Percentiles rank a stretch among this genome's conserved stretches.
Evolutionary conservation across 2,888 invertebrate species (phyloP).

Genomic region (Synanthedon tipuliformis): DNA sequence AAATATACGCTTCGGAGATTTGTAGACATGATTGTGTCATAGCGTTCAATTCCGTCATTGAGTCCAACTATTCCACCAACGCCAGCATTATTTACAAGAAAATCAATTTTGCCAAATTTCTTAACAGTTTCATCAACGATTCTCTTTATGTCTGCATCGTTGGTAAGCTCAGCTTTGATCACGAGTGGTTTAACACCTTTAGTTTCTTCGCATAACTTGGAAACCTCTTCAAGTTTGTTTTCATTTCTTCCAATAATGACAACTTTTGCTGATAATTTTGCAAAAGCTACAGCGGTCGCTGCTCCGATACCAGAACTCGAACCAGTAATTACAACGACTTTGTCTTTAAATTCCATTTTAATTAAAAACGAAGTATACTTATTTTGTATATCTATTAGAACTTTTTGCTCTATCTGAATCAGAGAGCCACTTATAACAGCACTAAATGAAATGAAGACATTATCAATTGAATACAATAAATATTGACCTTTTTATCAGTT

Average conservation of each 20-base stretch:
- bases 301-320: slow-evolving; percentile 55
- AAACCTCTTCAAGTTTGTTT: slow-evolving; percentile 32
- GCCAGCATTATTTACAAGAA: slow-evolving; percentile 79
- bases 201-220: slow-evolving; percentile 28
- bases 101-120: slow-evolving; percentile 61
- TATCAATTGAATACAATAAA: no score
- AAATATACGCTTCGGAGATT: slow-evolving; percentile 79
- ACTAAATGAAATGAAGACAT: no score
- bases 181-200: slow-evolving; percentile 29
- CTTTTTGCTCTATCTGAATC: no score
- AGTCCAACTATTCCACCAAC: slow-evolving; percentile 3
- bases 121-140: slow-evolving; percentile 34
- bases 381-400: no score
- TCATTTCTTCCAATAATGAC: slow-evolving; percentile 38
- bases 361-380: no score
- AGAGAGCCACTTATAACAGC: no score
- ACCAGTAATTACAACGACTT: slow-evolving; percentile 51
- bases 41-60: slow-evolving; percentile 69
- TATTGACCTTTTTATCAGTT: no score
- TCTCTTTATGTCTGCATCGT: slow-evolving; percentile 28
- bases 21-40: slow-evolving; percentile 79
- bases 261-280: slow-evolving; percentile 33
- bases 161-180: slow-evolving; percentile 39
- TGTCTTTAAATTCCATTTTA: slow-evolving; percentile 39
- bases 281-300: slow-evolving; percentile 37